These are phyloP conservation scores for Arctocebus calabarensis DNA, from an alignment of 2,797 vertebrate species.

Conservation along the genomic window DNA sequence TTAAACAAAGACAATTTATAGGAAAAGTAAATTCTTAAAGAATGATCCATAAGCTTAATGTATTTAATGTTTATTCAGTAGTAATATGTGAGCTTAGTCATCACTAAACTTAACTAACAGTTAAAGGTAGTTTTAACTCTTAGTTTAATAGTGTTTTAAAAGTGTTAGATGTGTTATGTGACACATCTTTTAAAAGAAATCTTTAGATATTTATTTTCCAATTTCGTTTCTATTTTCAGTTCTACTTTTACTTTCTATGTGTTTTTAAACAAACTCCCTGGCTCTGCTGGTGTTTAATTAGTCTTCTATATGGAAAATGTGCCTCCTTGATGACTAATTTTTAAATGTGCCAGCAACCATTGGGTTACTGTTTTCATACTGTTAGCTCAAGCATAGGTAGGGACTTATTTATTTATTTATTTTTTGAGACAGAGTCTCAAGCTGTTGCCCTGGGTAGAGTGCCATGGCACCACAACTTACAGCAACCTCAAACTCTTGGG, in stretches of 20 bases:
- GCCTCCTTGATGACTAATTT: neutral
- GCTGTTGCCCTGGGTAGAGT: too few species aligned
- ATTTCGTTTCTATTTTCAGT: neutral
- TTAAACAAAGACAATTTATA: neutral
- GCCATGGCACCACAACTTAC: too few species aligned
- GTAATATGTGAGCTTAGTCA: neutral
- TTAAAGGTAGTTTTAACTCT: neutral
- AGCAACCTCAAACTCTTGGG: too few species aligned
- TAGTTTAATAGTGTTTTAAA: neutral
- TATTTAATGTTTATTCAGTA: neutral
- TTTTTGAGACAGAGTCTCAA: too few species aligned
- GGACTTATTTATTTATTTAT: neutral
- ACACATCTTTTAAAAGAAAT: neutral
- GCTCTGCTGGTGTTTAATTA: neutral
- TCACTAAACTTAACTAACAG: neutral
- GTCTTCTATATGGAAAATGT: neutral
- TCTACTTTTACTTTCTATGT: neutral
- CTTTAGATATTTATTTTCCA: neutral
- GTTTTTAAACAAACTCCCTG: neutral
- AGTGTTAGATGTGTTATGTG: neutral
- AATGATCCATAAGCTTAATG: neutral
- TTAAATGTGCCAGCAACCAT: neutral
- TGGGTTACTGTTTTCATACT: neutral
- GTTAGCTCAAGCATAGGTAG: neutral
- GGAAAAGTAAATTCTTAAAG: neutral